phyloP scores from a whole-genome alignment of 1,140 invertebrate species.

The Acromyrmex charruanus region DNA sequence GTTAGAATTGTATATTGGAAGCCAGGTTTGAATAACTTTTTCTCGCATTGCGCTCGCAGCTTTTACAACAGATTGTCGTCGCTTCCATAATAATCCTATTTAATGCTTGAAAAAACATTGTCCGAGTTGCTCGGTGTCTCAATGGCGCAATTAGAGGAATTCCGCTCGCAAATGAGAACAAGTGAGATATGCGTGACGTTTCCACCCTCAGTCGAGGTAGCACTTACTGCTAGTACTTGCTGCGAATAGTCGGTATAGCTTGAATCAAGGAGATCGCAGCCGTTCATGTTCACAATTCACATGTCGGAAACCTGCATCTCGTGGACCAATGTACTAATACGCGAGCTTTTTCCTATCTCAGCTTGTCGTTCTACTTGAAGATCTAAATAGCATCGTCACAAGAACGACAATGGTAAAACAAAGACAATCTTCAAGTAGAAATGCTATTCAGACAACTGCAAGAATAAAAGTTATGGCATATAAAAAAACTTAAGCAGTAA shows the following conservation, averaged over 20 bases:
- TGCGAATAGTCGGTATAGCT: neutral
- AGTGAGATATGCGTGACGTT: conserved; percentile 20
- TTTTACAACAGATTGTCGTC: neutral
- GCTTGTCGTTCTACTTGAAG: neutral
- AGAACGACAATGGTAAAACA: neutral
- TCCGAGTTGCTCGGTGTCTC: conserved; percentile 19
- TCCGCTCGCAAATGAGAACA: conserved; percentile 34
- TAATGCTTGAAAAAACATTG: conserved; percentile 55
- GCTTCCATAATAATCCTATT: conserved; percentile 41
- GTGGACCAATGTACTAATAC: conserved; percentile 5
- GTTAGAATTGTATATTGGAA: neutral
- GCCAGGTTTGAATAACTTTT: neutral
- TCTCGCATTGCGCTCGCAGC: neutral
- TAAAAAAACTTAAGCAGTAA: too few relatives aligned
- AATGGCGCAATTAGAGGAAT: conserved; percentile 50
- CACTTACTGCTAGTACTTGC: conserved; percentile 43
- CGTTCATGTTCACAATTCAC: conserved; percentile 25
- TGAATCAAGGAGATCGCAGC: conserved; percentile 5
- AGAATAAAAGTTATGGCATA: neutral
- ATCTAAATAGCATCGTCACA: neutral
- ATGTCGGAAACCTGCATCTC: neutral
- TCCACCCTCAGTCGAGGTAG: conserved; percentile 20
- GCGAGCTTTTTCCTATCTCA: conserved; percentile 9
- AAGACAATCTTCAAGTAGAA: neutral
- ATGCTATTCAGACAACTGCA: neutral